Evolutionary conservation across 1,140 invertebrate species (phyloP).

Genomic region (Drosophila oshimai): DNA sequence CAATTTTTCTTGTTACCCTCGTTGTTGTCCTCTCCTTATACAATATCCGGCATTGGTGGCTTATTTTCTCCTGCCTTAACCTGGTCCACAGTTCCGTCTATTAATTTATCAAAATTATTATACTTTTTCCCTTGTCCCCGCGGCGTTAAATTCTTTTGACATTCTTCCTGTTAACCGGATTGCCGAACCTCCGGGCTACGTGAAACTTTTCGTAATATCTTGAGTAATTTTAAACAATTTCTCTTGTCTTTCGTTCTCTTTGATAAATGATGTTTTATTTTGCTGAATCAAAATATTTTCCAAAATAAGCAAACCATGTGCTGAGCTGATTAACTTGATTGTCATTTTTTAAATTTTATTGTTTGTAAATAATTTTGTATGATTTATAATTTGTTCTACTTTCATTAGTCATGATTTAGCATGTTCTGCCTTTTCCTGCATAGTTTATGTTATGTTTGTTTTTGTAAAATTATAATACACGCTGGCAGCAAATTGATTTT

Average conservation of each 20-base stretch:
- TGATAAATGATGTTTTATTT: not conserved
- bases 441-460: too few species aligned
- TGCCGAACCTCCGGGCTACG: not conserved
- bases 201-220: slow-evolving; percentile 19
- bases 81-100: slow-evolving; percentile 47
- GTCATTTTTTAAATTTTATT: not conserved
- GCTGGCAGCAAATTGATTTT: too few species aligned
- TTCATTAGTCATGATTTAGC: too few species aligned
- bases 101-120: slow-evolving; percentile 75
- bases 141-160: slow-evolving; percentile 27
- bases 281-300: not conserved
- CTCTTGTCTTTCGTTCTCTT: not conserved
- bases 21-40: slow-evolving; percentile 8
- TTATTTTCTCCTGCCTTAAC: slow-evolving; percentile 24
- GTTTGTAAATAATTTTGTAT: not conserved
- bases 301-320: not conserved
- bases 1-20: slow-evolving; percentile 56
- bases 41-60: slow-evolving; percentile 56
- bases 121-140: slow-evolving; percentile 12
- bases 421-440: too few species aligned
- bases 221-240: slow-evolving; percentile 35
- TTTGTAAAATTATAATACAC: too few species aligned
- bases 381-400: not conserved
- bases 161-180: slow-evolving; percentile 25
- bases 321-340: not conserved